phyloP scores from a whole-genome alignment of 2,888 invertebrate species.

The Drosophila anomalipes region DNA sequence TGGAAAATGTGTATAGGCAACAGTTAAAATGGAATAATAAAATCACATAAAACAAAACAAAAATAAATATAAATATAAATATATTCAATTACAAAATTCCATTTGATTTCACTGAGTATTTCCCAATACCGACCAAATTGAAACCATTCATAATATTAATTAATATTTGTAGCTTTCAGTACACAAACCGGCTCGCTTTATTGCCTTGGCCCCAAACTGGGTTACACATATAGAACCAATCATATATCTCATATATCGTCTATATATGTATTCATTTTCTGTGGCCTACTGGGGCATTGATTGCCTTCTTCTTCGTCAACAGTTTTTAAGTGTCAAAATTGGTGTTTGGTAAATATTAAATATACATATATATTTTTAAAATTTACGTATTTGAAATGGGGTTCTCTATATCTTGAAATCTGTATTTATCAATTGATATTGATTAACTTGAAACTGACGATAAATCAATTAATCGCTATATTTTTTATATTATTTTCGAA shows the following conservation, averaged over 20 bases:
- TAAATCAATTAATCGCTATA: conserved; percentile 21
- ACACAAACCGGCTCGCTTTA: conserved; percentile 65
- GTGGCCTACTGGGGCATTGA: conserved; percentile 12
- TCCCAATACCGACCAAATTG: neutral
- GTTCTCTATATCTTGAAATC: conserved; percentile 44
- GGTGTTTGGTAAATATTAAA: conserved; percentile 19
- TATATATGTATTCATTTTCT: neutral
- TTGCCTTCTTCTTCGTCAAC: conserved; percentile 26
- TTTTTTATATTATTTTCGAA: conserved; percentile 28
- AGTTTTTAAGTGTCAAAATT: conserved; percentile 34
- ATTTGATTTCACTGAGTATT: neutral
- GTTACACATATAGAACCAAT: conserved; percentile 35
- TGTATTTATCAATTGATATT: conserved; percentile 61
- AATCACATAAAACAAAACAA: conserved; percentile 36
- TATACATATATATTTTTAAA: conserved; percentile 28
- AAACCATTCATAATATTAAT: neutral
- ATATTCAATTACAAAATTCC: conserved; percentile 9
- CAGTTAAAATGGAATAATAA: conserved; percentile 56
- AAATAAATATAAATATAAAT: conserved; percentile 29
- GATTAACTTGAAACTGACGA: conserved; percentile 37
- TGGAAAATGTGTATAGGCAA: conserved; percentile 66
- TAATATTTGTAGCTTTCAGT: conserved; percentile 55
- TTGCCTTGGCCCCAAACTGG: conserved; percentile 66
- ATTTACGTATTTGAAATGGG: conserved; percentile 46
- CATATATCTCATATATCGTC: conserved; percentile 1